Conservation (phyloP, 2,113 vertebrate genomes). For the Hystrix cristata region DNA sequence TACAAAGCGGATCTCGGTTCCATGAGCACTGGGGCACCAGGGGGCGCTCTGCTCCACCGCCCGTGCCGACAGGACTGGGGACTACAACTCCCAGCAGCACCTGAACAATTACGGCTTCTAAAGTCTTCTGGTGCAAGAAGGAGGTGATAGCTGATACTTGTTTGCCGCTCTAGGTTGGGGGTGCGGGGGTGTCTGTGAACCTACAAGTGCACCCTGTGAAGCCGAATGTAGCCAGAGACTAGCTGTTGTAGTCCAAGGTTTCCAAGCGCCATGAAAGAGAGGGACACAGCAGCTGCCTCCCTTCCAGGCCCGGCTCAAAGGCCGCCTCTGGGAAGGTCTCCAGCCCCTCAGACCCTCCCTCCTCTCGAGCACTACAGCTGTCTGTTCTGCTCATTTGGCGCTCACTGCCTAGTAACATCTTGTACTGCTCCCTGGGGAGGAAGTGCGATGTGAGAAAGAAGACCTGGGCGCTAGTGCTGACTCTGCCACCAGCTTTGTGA, state of each 20-base stretch:
- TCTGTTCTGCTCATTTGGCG: constrained; percentile 69
- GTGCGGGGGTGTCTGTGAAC: not conserved
- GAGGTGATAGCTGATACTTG: not conserved
- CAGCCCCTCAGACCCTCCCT: constrained; percentile 41
- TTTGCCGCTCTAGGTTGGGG: not conserved
- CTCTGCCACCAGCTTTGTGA: constrained; percentile 40
- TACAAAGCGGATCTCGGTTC: not conserved
- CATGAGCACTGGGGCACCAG: constrained; percentile 45
- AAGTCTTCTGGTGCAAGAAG: not conserved
- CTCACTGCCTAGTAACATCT: constrained; percentile 76
- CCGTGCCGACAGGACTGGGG: rapidly evolving
- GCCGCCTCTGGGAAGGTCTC: constrained; percentile 56
- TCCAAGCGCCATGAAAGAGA: not conserved
- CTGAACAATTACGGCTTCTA: not conserved
- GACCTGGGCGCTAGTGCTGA: constrained; percentile 18
- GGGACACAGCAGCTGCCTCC: constrained; percentile 41
- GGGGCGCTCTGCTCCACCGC: constrained; percentile 40
- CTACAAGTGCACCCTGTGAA: not conserved
- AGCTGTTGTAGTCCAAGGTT: not conserved
- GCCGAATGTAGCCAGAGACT: not conserved
- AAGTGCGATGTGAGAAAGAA: constrained; percentile 59
- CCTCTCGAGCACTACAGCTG: constrained; percentile 41
- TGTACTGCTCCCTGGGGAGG: constrained; percentile 77
- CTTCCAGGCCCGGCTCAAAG: constrained; percentile 36
- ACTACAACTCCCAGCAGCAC: constrained; percentile 59